Percentiles rank a stretch among this genome's conserved stretches.
phyloP scores from a whole-genome alignment of 2,797 vertebrate species.

The Streptopelia turtur region DNA sequence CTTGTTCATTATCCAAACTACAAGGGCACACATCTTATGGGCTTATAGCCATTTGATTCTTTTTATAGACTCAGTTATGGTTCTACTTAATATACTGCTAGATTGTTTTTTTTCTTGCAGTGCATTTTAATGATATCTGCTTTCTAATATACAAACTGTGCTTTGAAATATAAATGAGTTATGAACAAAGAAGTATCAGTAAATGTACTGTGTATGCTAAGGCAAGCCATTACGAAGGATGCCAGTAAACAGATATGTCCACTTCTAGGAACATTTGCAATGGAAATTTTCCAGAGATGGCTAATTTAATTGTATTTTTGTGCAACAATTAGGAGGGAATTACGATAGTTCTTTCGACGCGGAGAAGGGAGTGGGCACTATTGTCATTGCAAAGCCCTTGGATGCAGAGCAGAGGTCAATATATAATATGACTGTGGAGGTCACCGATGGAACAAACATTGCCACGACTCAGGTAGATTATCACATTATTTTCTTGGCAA shows the following conservation, averaged over 20 bases:
- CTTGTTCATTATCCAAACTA: slow-evolving; percentile 23
- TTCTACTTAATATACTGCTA: slow-evolving; percentile 53
- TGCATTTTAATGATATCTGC: slow-evolving; percentile 63
- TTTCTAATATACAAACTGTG: slow-evolving; percentile 61
- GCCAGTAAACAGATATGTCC: slow-evolving; percentile 14
- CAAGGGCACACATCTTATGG: slow-evolving; percentile 11
- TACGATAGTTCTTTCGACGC: slow-evolving; percentile 91
- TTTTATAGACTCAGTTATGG: slow-evolving; percentile 34
- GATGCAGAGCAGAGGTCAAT: slow-evolving; percentile 91
- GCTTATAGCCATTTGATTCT: slow-evolving; percentile 46
- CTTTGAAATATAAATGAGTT: slow-evolving; percentile 71
- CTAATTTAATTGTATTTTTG: slow-evolving; percentile 78
- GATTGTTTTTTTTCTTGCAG: slow-evolving; percentile 47
- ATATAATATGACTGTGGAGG: slow-evolving; percentile 93
- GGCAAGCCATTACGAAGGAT: slow-evolving; percentile 30
- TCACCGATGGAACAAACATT: slow-evolving; percentile 89
- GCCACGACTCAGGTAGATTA: slow-evolving; percentile 88
- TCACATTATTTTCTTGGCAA: slow-evolving; percentile 32
- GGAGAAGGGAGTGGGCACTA: slow-evolving; percentile 90
- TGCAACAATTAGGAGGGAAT: slow-evolving; percentile 84
- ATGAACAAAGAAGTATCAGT: slow-evolving; percentile 48
- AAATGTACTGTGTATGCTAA: slow-evolving; percentile 6
- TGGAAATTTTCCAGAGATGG: slow-evolving; percentile 37
- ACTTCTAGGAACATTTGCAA: slow-evolving; percentile 15
- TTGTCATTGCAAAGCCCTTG: slow-evolving; percentile 92